These are phyloP conservation scores for Phrynocephalus forsythii DNA, from an alignment of 2,797 vertebrate genomes.

Conservation along the genomic window DNA sequence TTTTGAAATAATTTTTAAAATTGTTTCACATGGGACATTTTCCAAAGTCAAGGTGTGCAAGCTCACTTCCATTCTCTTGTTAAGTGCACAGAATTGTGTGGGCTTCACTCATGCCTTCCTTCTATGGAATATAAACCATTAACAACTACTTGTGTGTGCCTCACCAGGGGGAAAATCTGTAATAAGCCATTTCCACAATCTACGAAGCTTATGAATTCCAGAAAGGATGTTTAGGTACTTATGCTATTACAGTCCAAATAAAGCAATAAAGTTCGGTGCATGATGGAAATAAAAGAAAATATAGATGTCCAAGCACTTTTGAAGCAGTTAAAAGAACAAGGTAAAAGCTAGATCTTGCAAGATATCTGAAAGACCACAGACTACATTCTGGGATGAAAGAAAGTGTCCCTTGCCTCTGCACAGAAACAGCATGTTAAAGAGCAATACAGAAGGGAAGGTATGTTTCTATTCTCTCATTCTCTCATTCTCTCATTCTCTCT, in stretches of 20 bases:
- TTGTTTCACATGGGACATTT: conserved; percentile 23
- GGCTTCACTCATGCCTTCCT: conserved; percentile 17
- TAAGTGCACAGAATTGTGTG: neutral
- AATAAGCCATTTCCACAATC: conserved; percentile 1
- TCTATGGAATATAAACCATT: conserved; percentile 30
- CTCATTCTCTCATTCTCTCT: neutral
- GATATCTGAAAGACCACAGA: conserved; percentile 2
- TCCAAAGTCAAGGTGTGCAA: conserved; percentile 7
- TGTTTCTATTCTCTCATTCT: neutral
- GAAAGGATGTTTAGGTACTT: conserved; percentile 48
- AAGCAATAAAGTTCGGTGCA: conserved; percentile 9
- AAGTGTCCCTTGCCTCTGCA: neutral
- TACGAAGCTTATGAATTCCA: conserved; percentile 26
- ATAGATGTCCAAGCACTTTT: neutral
- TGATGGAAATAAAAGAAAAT: conserved; percentile 14
- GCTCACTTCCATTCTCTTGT: conserved; percentile 42
- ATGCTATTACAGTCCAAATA: neutral
- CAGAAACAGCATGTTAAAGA: conserved; percentile 1
- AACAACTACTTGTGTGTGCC: neutral
- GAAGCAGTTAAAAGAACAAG: neutral
- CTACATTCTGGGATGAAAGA: conserved; percentile 5
- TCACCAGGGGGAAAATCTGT: conserved; percentile 15
- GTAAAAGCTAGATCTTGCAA: neutral
- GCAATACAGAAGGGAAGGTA: neutral
- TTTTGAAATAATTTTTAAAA: neutral